Base-by-base conservation (phyloP, 2,888 invertebrate genomes). In the Heterodera filipjevi region DNA sequence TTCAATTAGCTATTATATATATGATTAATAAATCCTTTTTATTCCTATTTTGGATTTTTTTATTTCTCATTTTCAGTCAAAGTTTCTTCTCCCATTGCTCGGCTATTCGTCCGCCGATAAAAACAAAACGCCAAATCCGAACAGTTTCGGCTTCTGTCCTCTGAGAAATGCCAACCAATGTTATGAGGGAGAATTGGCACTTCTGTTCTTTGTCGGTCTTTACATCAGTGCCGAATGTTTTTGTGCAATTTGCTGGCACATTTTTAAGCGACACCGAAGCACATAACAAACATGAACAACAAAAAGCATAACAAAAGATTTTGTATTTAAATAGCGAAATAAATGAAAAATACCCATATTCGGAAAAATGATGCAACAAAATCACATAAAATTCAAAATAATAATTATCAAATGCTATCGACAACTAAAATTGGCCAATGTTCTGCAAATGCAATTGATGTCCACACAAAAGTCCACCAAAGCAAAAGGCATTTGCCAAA, bases 211-310 rank as follows among this genome's bases (percentile, higher is more conserved):
- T n/a, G 59, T 59, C 59, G 27, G 59, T 27, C 59, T 59, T 8
- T 59, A 59, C 27, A 27, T 27, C 27, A 27, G 59, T 59, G 59
- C 59, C 59, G 59, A 59, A 27, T 27, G n/a, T 22, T 59, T n/a
- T 59, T 59, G 59, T 59, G 59, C 59, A n/a, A 59, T 59, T 59
- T 59, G 59, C 27, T 59, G 59, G n/a, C 59, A 59, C 59, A 30
- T 59, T 59, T 59, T 59, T 27, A 10, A 27, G 6, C n/a, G 59
- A 59, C 59, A n/a, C 0, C 19, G 49, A 49, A 8, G 16, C 12
- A 39, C 6, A 49, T 3, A 49, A 16, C 3, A 14, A 49, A 3
- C 14, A 49, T 49, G 16, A 49, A 3, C 49, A 14, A 6, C n/a
- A 49, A 49, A 49, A 49, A 49, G 49, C 19, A 49, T 3, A 19